Evolutionary conservation across 92 coral and sea anemone species (phyloP).

Genomic region (Heliopora coerulea): DNA sequence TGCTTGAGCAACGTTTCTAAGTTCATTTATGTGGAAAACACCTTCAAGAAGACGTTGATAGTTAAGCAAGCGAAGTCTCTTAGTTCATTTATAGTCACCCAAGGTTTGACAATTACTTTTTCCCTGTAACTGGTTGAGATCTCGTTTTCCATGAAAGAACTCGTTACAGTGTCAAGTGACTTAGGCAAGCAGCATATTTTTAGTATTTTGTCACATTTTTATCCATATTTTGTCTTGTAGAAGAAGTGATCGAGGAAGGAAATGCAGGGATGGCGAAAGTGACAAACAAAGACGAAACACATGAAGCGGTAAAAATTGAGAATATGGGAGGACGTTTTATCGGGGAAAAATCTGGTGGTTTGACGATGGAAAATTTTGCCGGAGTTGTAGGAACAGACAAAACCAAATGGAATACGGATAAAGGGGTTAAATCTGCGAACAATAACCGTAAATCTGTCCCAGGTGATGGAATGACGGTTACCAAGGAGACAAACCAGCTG

Average conservation of each 20-base stretch:
- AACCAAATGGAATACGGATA: not conserved
- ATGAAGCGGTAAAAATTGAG: conserved; percentile 4
- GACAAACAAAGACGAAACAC: conserved; percentile 2
- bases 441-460: conserved; percentile 7
- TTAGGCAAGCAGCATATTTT: too few species aligned
- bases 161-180: too few species aligned
- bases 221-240: too few species aligned
- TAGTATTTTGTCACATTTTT: too few species aligned
- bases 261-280: conserved; percentile 29
- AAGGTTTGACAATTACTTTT: too few species aligned
- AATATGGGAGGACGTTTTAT: conserved; percentile 11
- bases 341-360: not conserved
- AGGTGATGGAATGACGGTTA: conserved; percentile 15
- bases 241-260: conserved; percentile 35
- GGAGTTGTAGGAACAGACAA: not conserved
- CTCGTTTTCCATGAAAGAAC: too few species aligned
- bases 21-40: too few species aligned
- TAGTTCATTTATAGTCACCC: too few species aligned
- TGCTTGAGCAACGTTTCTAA: too few species aligned
- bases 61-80: too few species aligned
- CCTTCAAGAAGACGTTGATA: too few species aligned
- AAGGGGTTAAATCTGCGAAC: conserved; percentile 2
- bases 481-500: conserved; percentile 27
- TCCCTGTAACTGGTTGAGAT: too few species aligned
- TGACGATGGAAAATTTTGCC: not conserved